Conservation (phyloP, 2,797 vertebrate genomes). For the Melanotaenia nigrans region DNA sequence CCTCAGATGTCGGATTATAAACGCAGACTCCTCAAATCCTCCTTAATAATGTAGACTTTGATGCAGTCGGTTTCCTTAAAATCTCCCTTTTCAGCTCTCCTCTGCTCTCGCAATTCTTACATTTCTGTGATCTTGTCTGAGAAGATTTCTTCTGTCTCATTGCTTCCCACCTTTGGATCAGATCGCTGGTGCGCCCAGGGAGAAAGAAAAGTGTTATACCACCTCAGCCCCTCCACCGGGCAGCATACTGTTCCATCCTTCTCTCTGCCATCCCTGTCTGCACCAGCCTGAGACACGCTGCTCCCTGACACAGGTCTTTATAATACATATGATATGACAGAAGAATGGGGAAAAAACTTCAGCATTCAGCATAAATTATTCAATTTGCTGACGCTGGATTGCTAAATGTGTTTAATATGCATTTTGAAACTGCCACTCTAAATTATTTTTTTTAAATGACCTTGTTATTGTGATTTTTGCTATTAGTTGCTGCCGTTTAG, state of each 20-base stretch:
- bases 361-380: not conserved
- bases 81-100: slow-evolving; percentile 42
- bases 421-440: not conserved
- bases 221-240: slow-evolving; percentile 66
- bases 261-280: slow-evolving; percentile 42
- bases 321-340: slow-evolving; percentile 14
- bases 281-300: slow-evolving; percentile 30
- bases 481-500: no score
- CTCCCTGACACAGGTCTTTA: slow-evolving; percentile 45
- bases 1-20: slow-evolving; percentile 75
- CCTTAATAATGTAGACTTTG: slow-evolving; percentile 68
- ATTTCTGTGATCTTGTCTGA: slow-evolving; percentile 62
- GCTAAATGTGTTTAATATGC: not conserved
- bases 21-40: slow-evolving; percentile 73
- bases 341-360: not conserved
- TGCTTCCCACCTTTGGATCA: slow-evolving; percentile 53
- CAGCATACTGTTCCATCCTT: slow-evolving; percentile 60
- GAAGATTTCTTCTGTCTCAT: slow-evolving; percentile 35
- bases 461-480: not conserved
- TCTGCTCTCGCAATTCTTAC: slow-evolving; percentile 55
- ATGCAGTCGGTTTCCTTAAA: slow-evolving; percentile 58
- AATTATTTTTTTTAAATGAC: not conserved
- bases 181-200: slow-evolving; percentile 56
- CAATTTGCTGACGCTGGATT: not conserved
- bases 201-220: slow-evolving; percentile 61